These are phyloP conservation scores for Ophioninae sp. DNA, from an alignment of 2,888 invertebrate genomes.

Conservation along the genomic window DNA sequence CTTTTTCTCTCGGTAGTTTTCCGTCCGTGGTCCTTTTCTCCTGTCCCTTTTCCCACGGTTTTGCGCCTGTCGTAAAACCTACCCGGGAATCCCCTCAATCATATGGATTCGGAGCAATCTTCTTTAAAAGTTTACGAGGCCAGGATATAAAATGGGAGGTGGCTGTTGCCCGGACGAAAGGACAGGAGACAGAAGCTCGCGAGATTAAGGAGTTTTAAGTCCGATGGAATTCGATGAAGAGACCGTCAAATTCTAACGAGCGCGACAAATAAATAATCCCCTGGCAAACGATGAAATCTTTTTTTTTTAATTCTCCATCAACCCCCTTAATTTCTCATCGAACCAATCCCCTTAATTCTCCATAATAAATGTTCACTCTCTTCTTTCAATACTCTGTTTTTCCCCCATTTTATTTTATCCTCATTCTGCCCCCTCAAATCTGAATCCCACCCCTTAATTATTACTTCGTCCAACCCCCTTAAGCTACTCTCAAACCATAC, in stretches of 20 bases:
- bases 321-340: too few relatives aligned
- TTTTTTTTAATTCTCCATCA: too few relatives aligned
- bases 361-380: too few relatives aligned
- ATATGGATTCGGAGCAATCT: slow-evolving; percentile 64
- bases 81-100: slow-evolving; percentile 50
- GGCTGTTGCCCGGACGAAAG: slow-evolving; percentile 29
- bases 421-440: too few relatives aligned
- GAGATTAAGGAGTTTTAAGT: slow-evolving; percentile 1
- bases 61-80: slow-evolving; percentile 60
- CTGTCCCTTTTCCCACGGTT: slow-evolving; percentile 44
- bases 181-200: slow-evolving; percentile 2
- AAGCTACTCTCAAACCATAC: too few relatives aligned
- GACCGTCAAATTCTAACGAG: slow-evolving; percentile 43
- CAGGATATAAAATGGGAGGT: slow-evolving; percentile 41
- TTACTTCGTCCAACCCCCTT: too few relatives aligned
- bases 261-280: slow-evolving; percentile 6
- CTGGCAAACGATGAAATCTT: too few relatives aligned
- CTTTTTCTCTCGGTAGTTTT: slow-evolving; percentile 16
- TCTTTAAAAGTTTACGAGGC: slow-evolving; percentile 65
- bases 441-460: too few relatives aligned
- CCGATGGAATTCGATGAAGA: slow-evolving; percentile 6
- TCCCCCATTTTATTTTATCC: too few relatives aligned
- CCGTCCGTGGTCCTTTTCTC: slow-evolving; percentile 37
- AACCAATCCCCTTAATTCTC: too few relatives aligned
- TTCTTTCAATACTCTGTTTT: too few relatives aligned